These are phyloP conservation scores for Desoria tigrina DNA, from an alignment of 2,888 invertebrate genomes.

Conservation along the genomic window DNA sequence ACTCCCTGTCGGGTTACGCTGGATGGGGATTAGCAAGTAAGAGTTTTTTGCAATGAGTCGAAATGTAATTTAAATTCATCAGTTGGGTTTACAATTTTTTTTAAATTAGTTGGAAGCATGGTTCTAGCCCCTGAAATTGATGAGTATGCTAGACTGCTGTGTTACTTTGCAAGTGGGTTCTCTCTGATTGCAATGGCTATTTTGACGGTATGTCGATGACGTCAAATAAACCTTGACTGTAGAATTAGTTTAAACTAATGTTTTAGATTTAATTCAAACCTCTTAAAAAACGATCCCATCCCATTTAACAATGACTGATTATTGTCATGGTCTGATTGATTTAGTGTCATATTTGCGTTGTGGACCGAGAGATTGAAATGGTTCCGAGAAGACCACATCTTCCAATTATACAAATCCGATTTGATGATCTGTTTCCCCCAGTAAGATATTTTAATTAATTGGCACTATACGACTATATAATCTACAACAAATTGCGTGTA, in stretches of 20 bases:
- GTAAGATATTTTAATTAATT: slow-evolving; percentile 18
- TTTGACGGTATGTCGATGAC: no score
- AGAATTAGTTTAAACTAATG: slow-evolving; percentile 7
- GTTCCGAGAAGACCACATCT: slow-evolving; percentile 28
- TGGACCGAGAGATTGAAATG: slow-evolving; percentile 22
- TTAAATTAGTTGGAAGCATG: slow-evolving; percentile 27
- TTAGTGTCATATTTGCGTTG: slow-evolving; percentile 28
- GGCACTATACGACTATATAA: no score
- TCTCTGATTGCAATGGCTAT: slow-evolving; percentile 33
- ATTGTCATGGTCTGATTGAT: no score
- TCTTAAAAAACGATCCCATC: no score
- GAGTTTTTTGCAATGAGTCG: no score
- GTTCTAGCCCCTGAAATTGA: slow-evolving; percentile 29
- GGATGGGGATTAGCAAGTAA: slow-evolving; percentile 34
- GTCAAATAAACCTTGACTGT: no score
- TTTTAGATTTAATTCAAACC: not conserved
- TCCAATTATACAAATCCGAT: slow-evolving; percentile 30
- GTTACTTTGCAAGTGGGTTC: slow-evolving; percentile 29
- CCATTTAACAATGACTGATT: not conserved
- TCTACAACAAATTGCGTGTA: no score
- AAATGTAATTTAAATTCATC: not conserved
- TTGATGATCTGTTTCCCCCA: slow-evolving; percentile 31
- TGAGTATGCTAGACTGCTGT: slow-evolving; percentile 14
- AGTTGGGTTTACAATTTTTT: not conserved
- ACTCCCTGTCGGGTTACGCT: slow-evolving; percentile 27